Conservation (phyloP, 2,797 vertebrate genomes). For the Aldrovandia affinis region DNA sequence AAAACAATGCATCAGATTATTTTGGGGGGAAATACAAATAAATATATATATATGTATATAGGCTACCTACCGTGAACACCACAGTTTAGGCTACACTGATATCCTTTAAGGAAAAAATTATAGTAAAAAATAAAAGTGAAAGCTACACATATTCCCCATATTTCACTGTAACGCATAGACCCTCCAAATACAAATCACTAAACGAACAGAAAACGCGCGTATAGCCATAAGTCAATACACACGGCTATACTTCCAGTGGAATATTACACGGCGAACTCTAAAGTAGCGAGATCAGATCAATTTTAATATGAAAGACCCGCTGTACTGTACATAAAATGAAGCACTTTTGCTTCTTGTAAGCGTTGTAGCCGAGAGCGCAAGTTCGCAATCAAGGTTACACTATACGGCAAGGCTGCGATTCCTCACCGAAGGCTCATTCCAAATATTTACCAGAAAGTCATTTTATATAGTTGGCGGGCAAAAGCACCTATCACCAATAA, state of each 20-base stretch:
- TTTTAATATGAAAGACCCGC: background rate
- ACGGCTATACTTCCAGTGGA: background rate
- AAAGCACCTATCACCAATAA: constrained; percentile 28
- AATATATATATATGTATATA: background rate
- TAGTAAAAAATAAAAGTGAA: too few relatives aligned
- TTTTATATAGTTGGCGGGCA: background rate
- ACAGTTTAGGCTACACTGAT: too few relatives aligned
- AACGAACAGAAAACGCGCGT: background rate
- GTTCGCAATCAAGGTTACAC: constrained; percentile 40
- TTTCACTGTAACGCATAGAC: too few relatives aligned
- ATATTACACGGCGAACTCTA: background rate
- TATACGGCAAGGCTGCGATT: constrained; percentile 17
- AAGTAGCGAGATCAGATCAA: background rate
- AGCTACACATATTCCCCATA: too few relatives aligned
- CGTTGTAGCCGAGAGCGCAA: background rate
- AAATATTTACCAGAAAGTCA: constrained; percentile 20
- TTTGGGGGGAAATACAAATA: background rate
- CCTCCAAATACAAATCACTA: background rate
- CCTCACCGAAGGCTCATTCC: background rate
- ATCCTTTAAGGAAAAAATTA: too few relatives aligned
- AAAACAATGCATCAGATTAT: constrained; percentile 9
- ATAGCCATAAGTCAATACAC: background rate
- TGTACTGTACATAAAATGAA: background rate
- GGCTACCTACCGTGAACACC: too few relatives aligned
- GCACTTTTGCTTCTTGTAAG: background rate